phyloP scores from a whole-genome alignment of 2,888 invertebrate species.

The Adelognathus sp. region DNA sequence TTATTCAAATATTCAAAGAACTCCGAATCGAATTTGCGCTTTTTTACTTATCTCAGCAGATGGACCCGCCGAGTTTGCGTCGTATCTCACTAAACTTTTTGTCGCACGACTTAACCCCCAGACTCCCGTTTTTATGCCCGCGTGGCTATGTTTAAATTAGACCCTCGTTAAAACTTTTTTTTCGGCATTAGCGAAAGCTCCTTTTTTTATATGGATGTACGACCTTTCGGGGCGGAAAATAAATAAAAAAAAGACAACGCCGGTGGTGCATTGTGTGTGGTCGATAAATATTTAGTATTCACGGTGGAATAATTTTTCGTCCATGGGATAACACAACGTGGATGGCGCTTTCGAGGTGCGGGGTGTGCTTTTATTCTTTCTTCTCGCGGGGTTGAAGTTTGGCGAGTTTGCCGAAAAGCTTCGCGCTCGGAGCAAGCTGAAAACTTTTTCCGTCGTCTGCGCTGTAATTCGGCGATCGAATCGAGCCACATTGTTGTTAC shows the following conservation, averaged over 20 bases:
- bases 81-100: too few relatives aligned
- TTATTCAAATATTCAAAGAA: too few relatives aligned
- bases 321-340: not conserved
- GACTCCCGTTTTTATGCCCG: not conserved
- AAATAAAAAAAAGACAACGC: not conserved
- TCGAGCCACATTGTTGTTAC: not conserved
- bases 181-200: not conserved
- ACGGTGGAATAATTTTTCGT: slow-evolving; percentile 19
- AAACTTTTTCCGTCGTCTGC: slow-evolving; percentile 6
- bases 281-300: slow-evolving; percentile 11
- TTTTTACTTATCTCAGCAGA: too few relatives aligned
- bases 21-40: too few relatives aligned
- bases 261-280: not conserved
- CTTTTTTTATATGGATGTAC: not conserved
- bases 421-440: slow-evolving; percentile 11
- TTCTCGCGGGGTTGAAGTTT: slow-evolving; percentile 12
- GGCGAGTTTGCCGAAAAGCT: slow-evolving; percentile 11
- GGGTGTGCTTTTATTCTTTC: not conserved
- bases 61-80: too few relatives aligned
- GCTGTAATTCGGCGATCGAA: slow-evolving; percentile 43
- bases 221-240: not conserved
- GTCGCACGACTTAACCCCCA: not conserved
- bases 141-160: too few relatives aligned
- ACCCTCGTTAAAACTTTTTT: not conserved
- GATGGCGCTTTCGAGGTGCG: not conserved